A percentile compares a stretch with the other conserved stretches of the same genome.
These are phyloP conservation scores for Zosterops borbonicus DNA, from an alignment of 2,113 vertebrate species.

Conservation along the genomic window DNA sequence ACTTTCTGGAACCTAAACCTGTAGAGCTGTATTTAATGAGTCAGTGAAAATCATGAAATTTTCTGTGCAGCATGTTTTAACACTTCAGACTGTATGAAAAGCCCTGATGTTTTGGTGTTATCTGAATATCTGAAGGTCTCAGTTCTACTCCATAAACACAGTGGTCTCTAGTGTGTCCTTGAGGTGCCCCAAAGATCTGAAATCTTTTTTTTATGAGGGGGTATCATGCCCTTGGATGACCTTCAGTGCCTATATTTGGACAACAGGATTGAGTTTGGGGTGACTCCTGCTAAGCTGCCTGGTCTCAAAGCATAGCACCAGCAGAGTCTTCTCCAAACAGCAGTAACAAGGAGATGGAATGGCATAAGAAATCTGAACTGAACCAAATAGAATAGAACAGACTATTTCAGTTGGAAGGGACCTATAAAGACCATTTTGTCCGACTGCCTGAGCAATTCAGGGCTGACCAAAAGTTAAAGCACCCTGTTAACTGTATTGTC, in stretches of 20 bases:
- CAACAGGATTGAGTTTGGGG: background rate
- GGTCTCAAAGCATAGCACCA: background rate
- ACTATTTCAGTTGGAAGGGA: background rate
- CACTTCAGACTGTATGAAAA: background rate
- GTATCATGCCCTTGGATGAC: background rate
- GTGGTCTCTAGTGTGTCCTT: background rate
- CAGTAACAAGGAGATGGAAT: background rate
- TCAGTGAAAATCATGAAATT: background rate
- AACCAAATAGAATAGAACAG: background rate
- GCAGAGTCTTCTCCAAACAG: background rate
- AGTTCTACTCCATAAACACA: background rate
- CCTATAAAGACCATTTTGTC: background rate
- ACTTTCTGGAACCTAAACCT: background rate
- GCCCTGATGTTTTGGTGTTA: background rate
- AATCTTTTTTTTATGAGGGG: background rate
- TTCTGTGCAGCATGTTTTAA: background rate
- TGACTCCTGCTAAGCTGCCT: background rate
- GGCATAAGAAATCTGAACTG: background rate
- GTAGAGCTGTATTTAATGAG: background rate
- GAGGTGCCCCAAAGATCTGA: background rate
- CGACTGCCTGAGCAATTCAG: background rate
- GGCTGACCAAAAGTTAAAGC: background rate
- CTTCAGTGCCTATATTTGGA: background rate
- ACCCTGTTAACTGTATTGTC: background rate
- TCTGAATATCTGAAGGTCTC: background rate